Evolutionary conservation across 2,113 vertebrate species (phyloP).

Genomic region (Mesembrinibis cayennensis): DNA sequence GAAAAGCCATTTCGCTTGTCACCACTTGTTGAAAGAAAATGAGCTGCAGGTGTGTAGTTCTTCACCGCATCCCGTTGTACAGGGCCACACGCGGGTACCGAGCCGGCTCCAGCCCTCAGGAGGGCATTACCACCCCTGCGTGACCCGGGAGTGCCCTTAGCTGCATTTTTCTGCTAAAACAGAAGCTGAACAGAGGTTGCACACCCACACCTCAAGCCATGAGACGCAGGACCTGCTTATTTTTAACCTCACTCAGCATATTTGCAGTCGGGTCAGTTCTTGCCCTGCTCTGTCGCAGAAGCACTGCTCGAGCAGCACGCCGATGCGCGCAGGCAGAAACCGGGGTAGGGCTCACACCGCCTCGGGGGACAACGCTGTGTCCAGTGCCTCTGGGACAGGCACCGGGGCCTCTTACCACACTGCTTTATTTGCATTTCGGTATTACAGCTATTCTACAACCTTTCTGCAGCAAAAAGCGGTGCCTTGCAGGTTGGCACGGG

Average conservation of each 20-base stretch:
- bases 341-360: accelerated
- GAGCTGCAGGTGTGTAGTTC: background rate
- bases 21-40: background rate
- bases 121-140: background rate
- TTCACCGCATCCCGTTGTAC: accelerated
- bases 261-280: background rate
- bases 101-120: background rate
- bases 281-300: background rate
- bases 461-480: background rate
- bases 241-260: background rate
- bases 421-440: accelerated
- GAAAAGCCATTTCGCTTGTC: background rate
- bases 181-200: no score
- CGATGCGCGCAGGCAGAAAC: accelerated
- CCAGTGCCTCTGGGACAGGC: background rate
- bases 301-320: accelerated
- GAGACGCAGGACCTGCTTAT: accelerated
- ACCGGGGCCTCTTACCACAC: background rate
- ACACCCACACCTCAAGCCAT: background rate
- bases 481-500: background rate
- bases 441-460: accelerated
- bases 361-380: accelerated
- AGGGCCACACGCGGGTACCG: background rate
- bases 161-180: background rate
- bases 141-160: background rate